These are phyloP conservation scores for Grapholita molesta DNA, from an alignment of 1,140 invertebrate genomes.

Conservation along the genomic window DNA sequence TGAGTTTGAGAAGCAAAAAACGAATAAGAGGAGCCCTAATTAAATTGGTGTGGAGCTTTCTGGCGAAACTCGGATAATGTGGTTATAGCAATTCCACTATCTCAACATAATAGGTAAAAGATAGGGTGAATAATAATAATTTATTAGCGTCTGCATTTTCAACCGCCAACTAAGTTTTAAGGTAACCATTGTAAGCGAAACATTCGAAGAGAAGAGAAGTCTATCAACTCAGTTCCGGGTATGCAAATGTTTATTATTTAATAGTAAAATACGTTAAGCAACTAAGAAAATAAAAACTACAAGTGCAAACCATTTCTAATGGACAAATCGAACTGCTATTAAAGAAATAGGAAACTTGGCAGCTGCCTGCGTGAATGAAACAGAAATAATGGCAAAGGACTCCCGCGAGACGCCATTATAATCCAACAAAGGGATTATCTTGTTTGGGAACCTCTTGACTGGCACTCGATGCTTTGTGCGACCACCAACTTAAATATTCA, in stretches of 20 bases:
- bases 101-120: too few species aligned
- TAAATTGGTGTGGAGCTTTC: not conserved
- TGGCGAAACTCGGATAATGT: not conserved
- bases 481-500: conserved; percentile 16
- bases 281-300: not conserved
- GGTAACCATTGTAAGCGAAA: too few species aligned
- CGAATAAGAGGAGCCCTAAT: conserved; percentile 1
- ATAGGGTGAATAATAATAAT: too few species aligned
- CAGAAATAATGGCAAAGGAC: conserved; percentile 64
- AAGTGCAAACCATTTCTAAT: conserved; percentile 24
- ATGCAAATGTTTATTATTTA: not conserved
- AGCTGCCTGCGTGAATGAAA: conserved; percentile 65
- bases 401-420: conserved; percentile 71
- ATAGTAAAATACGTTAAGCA: not conserved
- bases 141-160: too few species aligned
- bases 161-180: too few species aligned
- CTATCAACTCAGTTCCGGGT: not conserved
- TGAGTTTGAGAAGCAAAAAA: conserved; percentile 9
- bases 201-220: too few species aligned
- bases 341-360: conserved; percentile 68
- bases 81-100: too few species aligned
- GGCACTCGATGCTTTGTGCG: conserved; percentile 62
- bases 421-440: conserved; percentile 77
- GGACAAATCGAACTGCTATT: conserved; percentile 58
- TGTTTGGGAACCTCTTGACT: conserved; percentile 76